Base-by-base conservation (phyloP, 2,113 vertebrate species). In the Acanthochromis polyacanthus region DNA sequence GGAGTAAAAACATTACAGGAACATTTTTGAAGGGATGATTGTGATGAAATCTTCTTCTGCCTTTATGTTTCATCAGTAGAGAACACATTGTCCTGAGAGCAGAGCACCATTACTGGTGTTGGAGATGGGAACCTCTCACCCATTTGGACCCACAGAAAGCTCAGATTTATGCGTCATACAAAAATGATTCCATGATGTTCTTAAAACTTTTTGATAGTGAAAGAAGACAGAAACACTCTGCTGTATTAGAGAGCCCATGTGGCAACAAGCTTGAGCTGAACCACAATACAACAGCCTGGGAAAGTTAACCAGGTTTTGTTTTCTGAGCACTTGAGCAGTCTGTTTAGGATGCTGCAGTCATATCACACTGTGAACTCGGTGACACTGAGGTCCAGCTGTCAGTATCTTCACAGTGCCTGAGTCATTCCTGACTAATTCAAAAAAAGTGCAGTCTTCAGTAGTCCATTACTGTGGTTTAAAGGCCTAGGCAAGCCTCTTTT, bases 21-120 rank as follows among this genome's bases (percentile, higher is more conserved):
- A 40, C 11, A 17, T 46, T 57, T 15, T 11, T 56, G 25, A 52
- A 43, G 69, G 48, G 45, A 57, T 52, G 55, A 63, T 30, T 5
- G 32, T 76, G 75, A 63, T 55, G 50, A 48, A 74, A 77, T 75
- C 65, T 48, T 45, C 56, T 48, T 67, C 36, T 71, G 40, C 8
- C 28, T 22, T 64, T 56, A 16, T 28, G 23, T 45, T 63, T 57
- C 78, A 69, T 57, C 78, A 69, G 68, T 68, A 57, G 52, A 80
- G 83, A 78, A 78, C 48, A 82, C 5, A 51, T 43, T 78, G 66
- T 82, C n/a, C 65, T 64, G 15, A 70, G 17, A 52, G 48, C 53
- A 55, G 58, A 81, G 66, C 28, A 48, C 10, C 62, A 65, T 67
- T 52, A 51, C 17, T 28, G 16, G 17, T 55, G 64, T 70, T 71